Base-by-base conservation (phyloP, 2,113 vertebrate genomes). In the Clupea harengus region DNA sequence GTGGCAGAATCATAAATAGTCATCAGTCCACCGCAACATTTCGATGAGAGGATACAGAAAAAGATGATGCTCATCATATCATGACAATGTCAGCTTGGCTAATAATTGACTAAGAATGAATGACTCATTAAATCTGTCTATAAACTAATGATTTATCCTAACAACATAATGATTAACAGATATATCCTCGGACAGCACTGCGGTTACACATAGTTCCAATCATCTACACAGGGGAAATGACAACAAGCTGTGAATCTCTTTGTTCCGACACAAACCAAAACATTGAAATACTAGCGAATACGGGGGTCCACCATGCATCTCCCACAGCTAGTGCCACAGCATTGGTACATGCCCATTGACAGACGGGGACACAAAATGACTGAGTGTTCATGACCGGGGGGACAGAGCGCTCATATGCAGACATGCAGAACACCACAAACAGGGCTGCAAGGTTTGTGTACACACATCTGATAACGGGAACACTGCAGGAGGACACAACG, bases 371-470 rank as follows among this genome's bases (percentile, higher is more conserved):
- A 78, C 72, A 78, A 2, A 78, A 28, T 39, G 32, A 39, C 13
- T 32, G 28, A 39, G 72, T 17, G 72, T 11, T 78, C 72, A 78
- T 78, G 72, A 78, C 11, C 28, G 17, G 64, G 64, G 67, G 28
- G 2, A 78, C 72, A 78, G 4, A 32, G 64, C 32, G 72, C 39
- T 78, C 32, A 15, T 78, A 15, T 78, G 25, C 32, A 78, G 72
- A 39, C 72, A 72, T 78, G 72, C 72, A 78, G 11, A 78, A 78
- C 72, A 72, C 25, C n/a, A 67, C 60, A 78, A 28, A 78, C 72
- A 44, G 72, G 72, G 11, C 72, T 78, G 72, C 72, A 39, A 6
- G 72, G 72, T 78, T 78, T 78, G 72, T 78, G 72, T 78, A 78
- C 72, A 78, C 72, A 78, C 25, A 78, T 78, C 72, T 32, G 72